These are phyloP conservation scores for Otis tarda DNA, from an alignment of 2,113 vertebrate species.

Conservation along the genomic window DNA sequence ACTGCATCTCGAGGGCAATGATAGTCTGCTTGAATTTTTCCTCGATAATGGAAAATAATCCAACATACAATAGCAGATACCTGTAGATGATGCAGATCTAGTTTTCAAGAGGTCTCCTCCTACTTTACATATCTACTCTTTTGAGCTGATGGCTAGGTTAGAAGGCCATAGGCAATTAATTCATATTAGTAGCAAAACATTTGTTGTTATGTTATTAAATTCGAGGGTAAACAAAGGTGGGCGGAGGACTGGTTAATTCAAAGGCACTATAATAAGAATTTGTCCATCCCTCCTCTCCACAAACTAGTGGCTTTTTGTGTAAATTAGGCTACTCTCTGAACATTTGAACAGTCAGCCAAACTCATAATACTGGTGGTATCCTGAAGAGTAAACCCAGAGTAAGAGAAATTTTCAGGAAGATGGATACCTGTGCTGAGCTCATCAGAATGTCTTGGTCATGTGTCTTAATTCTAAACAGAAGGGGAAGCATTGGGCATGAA, in stretches of 20 bases:
- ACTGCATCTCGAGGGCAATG: not conserved
- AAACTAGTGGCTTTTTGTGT: not conserved
- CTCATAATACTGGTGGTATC: not conserved
- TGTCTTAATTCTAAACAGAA: not conserved
- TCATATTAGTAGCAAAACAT: not conserved
- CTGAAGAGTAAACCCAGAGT: not conserved
- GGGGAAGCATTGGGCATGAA: not conserved
- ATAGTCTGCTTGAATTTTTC: not conserved
- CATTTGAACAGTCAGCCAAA: not conserved
- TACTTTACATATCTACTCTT: not conserved
- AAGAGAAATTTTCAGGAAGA: not conserved
- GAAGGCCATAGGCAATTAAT: not conserved
- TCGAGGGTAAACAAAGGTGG: accelerated
- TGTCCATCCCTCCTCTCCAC: not conserved
- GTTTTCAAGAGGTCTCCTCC: not conserved
- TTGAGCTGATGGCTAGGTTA: not conserved
- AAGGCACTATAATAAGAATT: not conserved
- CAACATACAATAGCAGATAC: not conserved
- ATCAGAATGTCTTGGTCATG: not conserved
- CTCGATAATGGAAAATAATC: not conserved
- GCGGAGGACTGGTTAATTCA: not conserved
- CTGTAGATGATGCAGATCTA: not conserved
- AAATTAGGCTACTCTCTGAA: not conserved
- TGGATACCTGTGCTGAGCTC: accelerated
- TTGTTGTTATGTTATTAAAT: not conserved